Conservation (phyloP, 2,113 vertebrate species). For the Protobothrops mucrosquamatus region DNA sequence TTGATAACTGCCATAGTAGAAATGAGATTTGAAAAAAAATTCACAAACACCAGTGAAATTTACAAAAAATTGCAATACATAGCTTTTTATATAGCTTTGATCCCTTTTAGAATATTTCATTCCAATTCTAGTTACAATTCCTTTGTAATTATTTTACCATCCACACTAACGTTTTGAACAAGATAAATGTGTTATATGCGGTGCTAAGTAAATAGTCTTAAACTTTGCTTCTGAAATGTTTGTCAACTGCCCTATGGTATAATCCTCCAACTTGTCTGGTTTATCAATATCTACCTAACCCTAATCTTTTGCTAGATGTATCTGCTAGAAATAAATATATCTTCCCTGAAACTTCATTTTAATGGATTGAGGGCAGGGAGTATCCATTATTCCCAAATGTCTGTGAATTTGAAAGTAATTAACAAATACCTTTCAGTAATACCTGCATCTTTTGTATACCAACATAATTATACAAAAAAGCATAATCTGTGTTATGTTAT, state of each 20-base stretch:
- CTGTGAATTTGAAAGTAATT: not conserved
- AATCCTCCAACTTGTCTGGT: not conserved
- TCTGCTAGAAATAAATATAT: not conserved
- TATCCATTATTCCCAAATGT: not conserved
- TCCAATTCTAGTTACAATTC: not conserved
- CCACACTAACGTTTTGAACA: not conserved
- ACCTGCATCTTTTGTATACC: not conserved
- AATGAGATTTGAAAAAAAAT: not conserved
- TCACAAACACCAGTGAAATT: not conserved
- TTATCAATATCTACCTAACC: no score
- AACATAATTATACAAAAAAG: not conserved
- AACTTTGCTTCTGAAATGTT: not conserved
- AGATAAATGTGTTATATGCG: conserved; percentile 23
- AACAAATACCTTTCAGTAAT: not conserved
- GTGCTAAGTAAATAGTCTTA: conserved; percentile 15
- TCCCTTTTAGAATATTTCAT: not conserved
- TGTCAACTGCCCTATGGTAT: not conserved
- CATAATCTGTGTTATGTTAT: not conserved
- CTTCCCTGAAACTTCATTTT: not conserved
- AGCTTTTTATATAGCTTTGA: not conserved
- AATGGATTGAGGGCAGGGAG: not conserved
- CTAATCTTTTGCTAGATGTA: no score
- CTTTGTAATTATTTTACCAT: not conserved
- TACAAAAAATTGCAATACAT: not conserved
- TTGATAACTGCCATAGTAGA: not conserved